phyloP scores from a whole-genome alignment of 2,113 vertebrate species.

The Zosterops borbonicus region DNA sequence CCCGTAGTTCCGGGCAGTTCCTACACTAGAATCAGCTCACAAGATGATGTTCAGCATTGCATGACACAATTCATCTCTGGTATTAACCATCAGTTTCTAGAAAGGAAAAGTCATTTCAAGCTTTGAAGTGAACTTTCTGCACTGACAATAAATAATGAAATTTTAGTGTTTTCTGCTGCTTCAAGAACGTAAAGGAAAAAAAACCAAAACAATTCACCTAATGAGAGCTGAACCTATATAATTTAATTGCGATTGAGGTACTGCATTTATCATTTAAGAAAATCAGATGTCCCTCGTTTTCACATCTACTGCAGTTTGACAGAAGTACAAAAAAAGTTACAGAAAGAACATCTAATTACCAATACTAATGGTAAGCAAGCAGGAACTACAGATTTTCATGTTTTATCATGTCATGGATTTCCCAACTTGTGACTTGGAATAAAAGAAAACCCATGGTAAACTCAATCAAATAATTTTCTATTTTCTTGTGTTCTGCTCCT shows the following conservation, averaged over 20 bases:
- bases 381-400: not conserved
- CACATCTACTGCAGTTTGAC: conserved; percentile 39
- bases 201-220: conserved; percentile 44
- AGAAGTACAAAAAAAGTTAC: not conserved
- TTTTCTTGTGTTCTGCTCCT: not conserved
- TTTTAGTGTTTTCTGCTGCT: conserved; percentile 41
- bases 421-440: not conserved
- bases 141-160: conserved; percentile 52
- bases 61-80: not conserved
- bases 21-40: not conserved
- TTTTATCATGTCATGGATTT: not conserved
- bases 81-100: not conserved
- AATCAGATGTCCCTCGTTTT: conserved; percentile 9
- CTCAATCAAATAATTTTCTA: not conserved
- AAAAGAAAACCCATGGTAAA: not conserved
- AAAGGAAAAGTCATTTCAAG: not conserved
- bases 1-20: not conserved
- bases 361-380: not conserved
- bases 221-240: conserved; percentile 66
- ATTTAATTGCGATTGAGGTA: conserved; percentile 66
- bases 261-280: conserved; percentile 21
- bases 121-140: conserved; percentile 28
- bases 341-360: not conserved
- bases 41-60: not conserved
- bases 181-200: conserved; percentile 60